A percentile compares a stretch with the other conserved stretches of the same genome.
Conservation (phyloP, 2,888 invertebrate genomes). For the Druceiella hillmani region DNA sequence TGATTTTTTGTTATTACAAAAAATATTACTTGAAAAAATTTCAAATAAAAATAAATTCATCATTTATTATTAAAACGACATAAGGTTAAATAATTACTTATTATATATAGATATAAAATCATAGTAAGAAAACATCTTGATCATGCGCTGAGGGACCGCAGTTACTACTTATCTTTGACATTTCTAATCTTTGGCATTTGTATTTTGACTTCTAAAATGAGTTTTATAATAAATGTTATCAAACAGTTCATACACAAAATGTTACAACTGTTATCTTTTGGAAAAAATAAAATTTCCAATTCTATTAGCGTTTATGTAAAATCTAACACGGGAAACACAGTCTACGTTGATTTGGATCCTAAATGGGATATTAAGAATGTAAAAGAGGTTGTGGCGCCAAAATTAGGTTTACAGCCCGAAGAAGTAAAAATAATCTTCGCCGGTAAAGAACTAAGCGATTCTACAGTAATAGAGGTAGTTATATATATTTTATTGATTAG, state of each 20-base stretch:
- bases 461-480: constrained; percentile 59
- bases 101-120: too few relatives aligned
- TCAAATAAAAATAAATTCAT: too few relatives aligned
- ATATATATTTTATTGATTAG: background rate
- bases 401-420: constrained; percentile 59
- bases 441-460: constrained; percentile 69
- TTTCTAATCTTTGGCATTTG: too few relatives aligned
- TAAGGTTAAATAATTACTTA: too few relatives aligned
- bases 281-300: constrained; percentile 54
- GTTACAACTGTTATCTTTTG: constrained; percentile 57
- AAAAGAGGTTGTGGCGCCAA: constrained; percentile 64
- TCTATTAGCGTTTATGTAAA: constrained; percentile 62
- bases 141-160: too few relatives aligned
- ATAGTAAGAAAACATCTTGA: too few relatives aligned
- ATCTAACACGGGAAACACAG: constrained; percentile 60
- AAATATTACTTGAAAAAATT: too few relatives aligned
- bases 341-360: constrained; percentile 63
- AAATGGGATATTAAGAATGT: constrained; percentile 70
- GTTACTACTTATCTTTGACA: too few relatives aligned
- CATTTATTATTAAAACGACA: too few relatives aligned
- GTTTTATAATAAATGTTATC: constrained; percentile 52
- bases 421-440: constrained; percentile 76
- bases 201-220: constrained; percentile 47
- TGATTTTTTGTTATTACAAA: too few relatives aligned
- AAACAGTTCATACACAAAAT: constrained; percentile 54